These are phyloP conservation scores for Pipistrellus kuhlii DNA, from an alignment of 2,797 vertebrate genomes.

Conservation along the genomic window DNA sequence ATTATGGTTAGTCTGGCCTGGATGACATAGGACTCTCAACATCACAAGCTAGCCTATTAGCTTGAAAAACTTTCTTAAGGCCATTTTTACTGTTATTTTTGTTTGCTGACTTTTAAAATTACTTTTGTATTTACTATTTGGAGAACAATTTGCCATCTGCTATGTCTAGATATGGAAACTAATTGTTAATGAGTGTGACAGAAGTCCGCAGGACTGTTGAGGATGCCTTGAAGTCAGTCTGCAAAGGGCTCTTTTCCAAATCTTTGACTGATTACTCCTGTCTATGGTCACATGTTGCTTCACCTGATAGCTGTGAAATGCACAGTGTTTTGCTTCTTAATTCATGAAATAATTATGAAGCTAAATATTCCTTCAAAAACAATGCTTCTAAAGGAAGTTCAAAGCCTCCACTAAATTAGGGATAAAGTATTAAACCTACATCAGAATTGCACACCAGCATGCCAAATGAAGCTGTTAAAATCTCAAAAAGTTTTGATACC, in stretches of 20 bases:
- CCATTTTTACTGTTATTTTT: neutral
- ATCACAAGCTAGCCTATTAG: neutral
- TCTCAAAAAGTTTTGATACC: neutral
- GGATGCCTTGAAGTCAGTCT: neutral
- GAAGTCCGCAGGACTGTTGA: neutral
- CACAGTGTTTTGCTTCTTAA: neutral
- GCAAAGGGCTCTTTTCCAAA: neutral
- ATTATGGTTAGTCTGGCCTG: neutral
- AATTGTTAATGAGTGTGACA: constrained; percentile 11
- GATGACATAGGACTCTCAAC: neutral
- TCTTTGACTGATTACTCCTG: neutral
- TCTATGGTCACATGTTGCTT: constrained; percentile 3
- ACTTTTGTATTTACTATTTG: constrained; percentile 49
- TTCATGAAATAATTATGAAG: neutral
- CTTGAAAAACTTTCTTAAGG: neutral
- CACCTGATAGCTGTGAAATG: constrained; percentile 35
- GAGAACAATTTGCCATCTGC: constrained; percentile 46
- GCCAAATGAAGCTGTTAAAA: constrained; percentile 34
- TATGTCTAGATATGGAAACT: constrained; percentile 15
- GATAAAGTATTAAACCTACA: constrained; percentile 5
- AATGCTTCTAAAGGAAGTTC: constrained; percentile 39
- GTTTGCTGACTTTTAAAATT: neutral
- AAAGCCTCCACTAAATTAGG: constrained; percentile 57
- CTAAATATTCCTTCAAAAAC: neutral
- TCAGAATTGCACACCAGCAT: neutral